phyloP scores from a whole-genome alignment of 2,113 vertebrate species.

The Megaptera novaeangliae region DNA sequence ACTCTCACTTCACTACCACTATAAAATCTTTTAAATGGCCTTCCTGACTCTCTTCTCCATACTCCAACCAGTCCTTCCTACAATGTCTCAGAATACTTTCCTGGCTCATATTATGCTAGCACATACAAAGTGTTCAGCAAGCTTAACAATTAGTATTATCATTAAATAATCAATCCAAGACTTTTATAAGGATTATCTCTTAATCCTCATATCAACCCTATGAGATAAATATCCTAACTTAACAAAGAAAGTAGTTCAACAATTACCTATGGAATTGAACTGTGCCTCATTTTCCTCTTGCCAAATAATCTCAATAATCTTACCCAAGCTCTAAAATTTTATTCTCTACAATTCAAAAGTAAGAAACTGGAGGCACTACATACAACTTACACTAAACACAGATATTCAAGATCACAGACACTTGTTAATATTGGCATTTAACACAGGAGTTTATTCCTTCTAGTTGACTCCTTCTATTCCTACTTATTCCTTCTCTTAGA shows the following conservation, averaged over 20 bases:
- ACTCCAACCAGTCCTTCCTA: background rate
- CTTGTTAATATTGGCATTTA: background rate
- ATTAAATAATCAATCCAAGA: background rate
- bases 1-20: background rate
- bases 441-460: background rate
- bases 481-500: background rate
- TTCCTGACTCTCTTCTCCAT: background rate
- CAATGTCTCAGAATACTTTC: background rate
- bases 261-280: background rate
- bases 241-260: background rate
- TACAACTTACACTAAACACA: background rate
- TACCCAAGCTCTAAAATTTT: background rate
- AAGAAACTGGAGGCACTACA: background rate
- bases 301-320: background rate
- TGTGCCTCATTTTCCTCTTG: background rate
- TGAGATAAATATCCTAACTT: background rate
- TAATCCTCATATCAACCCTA: background rate
- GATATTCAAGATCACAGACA: background rate
- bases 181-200: background rate
- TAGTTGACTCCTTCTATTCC: background rate
- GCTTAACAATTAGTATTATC: background rate
- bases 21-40: background rate
- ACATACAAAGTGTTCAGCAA: background rate
- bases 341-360: constrained; percentile 17
- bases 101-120: background rate